A percentile compares a stretch with the other conserved stretches of the same genome.
Evolutionary conservation across 2,113 vertebrate species (phyloP).

Genomic region (Phodopus roborovskii): DNA sequence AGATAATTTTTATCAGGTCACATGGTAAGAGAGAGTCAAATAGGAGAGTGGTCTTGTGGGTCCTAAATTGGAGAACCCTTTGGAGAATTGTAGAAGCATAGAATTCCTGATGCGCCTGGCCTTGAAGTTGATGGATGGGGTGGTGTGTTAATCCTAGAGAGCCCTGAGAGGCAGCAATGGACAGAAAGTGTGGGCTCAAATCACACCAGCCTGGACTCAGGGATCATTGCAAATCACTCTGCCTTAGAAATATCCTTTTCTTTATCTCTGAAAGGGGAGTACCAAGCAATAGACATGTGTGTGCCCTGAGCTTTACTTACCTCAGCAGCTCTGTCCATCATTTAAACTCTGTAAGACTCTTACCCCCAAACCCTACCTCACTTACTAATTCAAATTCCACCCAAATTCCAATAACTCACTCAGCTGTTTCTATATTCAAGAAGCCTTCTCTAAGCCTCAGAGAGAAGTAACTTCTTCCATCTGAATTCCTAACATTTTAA

Average conservation of each 20-base stretch:
- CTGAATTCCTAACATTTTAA: neutral
- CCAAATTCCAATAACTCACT: neutral
- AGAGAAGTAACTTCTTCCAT: conserved; percentile 29
- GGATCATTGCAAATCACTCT: neutral
- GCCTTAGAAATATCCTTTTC: neutral
- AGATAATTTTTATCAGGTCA: neutral
- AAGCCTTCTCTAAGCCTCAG: neutral
- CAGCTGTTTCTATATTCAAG: conserved; percentile 39
- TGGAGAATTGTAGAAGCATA: neutral
- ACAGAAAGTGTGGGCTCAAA: neutral
- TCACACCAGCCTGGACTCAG: neutral
- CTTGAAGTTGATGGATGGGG: neutral
- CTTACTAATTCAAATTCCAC: conserved; percentile 13
- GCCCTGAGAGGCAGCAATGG: neutral
- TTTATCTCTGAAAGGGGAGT: neutral
- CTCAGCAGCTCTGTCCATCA: neutral
- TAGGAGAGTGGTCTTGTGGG: neutral
- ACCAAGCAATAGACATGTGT: neutral
- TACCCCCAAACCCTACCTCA: neutral
- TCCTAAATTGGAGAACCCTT: neutral
- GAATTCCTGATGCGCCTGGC: neutral
- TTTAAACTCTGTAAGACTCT: neutral
- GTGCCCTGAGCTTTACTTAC: neutral
- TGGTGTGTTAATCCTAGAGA: neutral
- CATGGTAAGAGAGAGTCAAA: neutral